phyloP scores from a whole-genome alignment of 2,888 invertebrate species.

The Thera britannica region DNA sequence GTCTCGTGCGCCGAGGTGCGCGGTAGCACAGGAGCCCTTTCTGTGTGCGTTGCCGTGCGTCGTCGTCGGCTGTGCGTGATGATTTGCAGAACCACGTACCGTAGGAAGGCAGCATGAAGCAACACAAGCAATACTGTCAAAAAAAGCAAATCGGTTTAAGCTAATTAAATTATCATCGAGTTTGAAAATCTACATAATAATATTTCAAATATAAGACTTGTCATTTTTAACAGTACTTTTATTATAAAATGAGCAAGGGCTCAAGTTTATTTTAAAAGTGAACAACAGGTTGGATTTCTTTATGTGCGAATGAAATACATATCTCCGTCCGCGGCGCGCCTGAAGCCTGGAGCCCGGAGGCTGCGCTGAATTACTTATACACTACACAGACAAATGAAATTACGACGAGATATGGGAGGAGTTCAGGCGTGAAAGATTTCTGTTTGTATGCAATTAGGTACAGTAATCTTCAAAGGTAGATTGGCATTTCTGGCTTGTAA shows the following conservation, averaged over 20 bases:
- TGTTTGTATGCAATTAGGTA: neutral
- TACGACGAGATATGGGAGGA: neutral
- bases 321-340: neutral
- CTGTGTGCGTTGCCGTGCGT: too few species aligned
- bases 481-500: too few species aligned
- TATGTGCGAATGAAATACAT: neutral
- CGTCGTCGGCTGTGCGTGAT: too few species aligned
- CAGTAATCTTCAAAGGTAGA: too few species aligned
- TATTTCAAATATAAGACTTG: neutral
- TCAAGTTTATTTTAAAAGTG: neutral
- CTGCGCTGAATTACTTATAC: conserved; percentile 3
- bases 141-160: too few species aligned
- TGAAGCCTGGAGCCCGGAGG: neutral
- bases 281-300: neutral
- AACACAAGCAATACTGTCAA: too few species aligned
- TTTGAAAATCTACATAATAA: neutral
- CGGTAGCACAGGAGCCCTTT: too few species aligned
- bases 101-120: too few species aligned
- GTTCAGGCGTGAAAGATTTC: neutral
- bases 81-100: too few species aligned
- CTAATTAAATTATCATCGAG: neutral
- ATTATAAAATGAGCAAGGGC: neutral
- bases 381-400: conserved; percentile 4
- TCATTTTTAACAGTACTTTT: neutral
- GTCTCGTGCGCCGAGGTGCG: too few species aligned